Percentiles rank a stretch among this genome's conserved stretches.
These are phyloP conservation scores for Lasius platythorax DNA, from an alignment of 2,888 invertebrate genomes.

Conservation along the genomic window DNA sequence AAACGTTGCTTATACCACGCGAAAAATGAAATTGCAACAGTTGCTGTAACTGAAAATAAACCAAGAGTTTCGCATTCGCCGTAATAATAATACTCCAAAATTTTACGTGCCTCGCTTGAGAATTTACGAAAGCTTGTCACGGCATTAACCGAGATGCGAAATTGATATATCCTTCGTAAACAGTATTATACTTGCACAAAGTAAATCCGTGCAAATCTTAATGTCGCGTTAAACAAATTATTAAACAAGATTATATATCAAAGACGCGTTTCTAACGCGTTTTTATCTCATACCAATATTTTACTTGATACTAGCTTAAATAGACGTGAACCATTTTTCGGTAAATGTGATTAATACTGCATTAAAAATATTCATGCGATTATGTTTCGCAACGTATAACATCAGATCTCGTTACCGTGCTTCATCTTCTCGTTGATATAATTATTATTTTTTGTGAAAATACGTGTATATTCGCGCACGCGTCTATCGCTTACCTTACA, in stretches of 20 bases:
- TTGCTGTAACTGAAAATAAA: background rate
- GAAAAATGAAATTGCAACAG: background rate
- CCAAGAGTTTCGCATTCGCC: background rate
- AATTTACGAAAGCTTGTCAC: background rate
- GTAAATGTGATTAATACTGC: conserved; percentile 40
- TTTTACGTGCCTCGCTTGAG: background rate
- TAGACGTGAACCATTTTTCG: conserved; percentile 32
- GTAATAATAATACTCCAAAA: background rate
- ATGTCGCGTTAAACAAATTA: background rate
- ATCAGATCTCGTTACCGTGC: conserved; percentile 43
- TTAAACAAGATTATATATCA: conserved; percentile 33
- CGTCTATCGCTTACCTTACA: background rate
- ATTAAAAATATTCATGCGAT: conserved; percentile 54
- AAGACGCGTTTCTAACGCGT: conserved; percentile 16
- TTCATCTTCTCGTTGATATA: conserved; percentile 38
- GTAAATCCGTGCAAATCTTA: conserved; percentile 2
- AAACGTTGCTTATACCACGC: background rate
- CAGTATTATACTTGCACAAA: background rate
- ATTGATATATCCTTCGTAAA: conserved; percentile 12
- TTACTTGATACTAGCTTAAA: conserved; percentile 25
- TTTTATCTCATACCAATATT: conserved; percentile 3
- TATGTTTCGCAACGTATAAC: conserved; percentile 34
- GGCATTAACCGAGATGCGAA: conserved; percentile 9
- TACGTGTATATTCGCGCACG: conserved; percentile 7
- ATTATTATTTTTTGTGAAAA: conserved; percentile 36